These are phyloP conservation scores for Probosciger aterrimus DNA, from an alignment of 2,113 vertebrate genomes.

Conservation along the genomic window DNA sequence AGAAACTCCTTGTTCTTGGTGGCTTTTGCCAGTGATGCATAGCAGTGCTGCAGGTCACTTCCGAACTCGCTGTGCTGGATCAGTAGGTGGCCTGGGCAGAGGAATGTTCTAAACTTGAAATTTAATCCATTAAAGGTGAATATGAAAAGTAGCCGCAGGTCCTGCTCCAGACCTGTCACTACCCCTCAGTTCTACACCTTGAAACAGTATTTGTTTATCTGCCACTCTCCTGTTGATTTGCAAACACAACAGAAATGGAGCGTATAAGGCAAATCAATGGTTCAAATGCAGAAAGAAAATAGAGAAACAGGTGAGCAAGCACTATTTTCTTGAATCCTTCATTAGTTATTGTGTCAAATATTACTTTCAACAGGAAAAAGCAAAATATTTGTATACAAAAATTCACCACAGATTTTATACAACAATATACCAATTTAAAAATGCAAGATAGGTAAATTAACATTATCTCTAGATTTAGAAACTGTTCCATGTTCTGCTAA, in stretches of 20 bases:
- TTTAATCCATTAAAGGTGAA: not conserved
- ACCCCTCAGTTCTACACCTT: not conserved
- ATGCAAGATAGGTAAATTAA: not conserved
- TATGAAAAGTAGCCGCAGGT: not conserved
- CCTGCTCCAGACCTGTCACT: not conserved
- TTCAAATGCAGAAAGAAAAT: not conserved
- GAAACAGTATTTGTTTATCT: not conserved
- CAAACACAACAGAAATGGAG: not conserved
- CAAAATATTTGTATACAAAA: not conserved
- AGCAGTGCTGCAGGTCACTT: rapidly evolving
- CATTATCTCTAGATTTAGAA: not conserved
- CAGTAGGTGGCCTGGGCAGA: not conserved
- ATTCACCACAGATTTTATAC: not conserved
- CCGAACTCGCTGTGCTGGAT: not conserved
- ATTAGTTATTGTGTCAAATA: not conserved
- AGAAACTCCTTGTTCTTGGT: not conserved
- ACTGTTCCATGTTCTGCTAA: not conserved
- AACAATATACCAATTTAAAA: not conserved
- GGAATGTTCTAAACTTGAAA: not conserved
- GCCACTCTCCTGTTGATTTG: not conserved
- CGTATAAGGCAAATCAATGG: not conserved
- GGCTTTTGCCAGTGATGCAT: not conserved
- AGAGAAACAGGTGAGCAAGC: not conserved
- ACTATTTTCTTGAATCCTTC: not conserved
- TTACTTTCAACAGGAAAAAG: not conserved